Evolutionary conservation across 2,797 vertebrate species (phyloP).

Genomic region (Pseudopleuronectes americanus): DNA sequence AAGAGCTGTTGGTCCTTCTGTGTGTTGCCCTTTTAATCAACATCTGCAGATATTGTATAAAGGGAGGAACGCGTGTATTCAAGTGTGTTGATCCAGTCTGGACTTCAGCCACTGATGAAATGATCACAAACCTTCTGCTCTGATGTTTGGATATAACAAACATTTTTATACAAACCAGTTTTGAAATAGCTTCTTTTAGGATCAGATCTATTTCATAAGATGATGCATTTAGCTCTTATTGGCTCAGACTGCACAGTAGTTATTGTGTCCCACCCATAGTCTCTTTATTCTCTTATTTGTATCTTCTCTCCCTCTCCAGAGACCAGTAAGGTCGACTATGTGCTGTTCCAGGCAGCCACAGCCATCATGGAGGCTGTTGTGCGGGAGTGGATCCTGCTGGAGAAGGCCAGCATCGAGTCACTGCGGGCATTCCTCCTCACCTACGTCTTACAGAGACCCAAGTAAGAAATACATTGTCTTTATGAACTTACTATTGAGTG

Average conservation of each 20-base stretch:
- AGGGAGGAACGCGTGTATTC: neutral
- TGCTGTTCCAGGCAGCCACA: conserved; percentile 98
- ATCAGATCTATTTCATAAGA: no score
- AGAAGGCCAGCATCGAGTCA: conserved; percentile 96
- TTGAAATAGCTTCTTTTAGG: neutral
- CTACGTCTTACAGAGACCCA: conserved; percentile 98
- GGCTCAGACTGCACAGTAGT: no score
- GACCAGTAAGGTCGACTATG: conserved; percentile 99
- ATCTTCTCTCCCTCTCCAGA: conserved; percentile 78
- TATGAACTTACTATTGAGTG: neutral
- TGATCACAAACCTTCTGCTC: neutral
- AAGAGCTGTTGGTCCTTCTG: no score
- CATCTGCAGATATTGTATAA: neutral
- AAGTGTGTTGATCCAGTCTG: neutral
- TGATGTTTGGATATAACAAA: neutral
- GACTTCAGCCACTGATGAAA: neutral
- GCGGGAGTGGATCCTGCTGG: conserved; percentile 97
- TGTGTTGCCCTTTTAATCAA: no score
- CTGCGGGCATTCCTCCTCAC: conserved; percentile 97
- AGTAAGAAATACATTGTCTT: conserved; percentile 81
- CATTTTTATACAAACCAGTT: neutral
- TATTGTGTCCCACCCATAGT: neutral
- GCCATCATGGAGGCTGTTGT: conserved; percentile 99
- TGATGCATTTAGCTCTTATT: no score
- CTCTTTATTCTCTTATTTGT: neutral